Base-by-base conservation (phyloP, 2,888 invertebrate species). In the Pomacea canaliculata region DNA sequence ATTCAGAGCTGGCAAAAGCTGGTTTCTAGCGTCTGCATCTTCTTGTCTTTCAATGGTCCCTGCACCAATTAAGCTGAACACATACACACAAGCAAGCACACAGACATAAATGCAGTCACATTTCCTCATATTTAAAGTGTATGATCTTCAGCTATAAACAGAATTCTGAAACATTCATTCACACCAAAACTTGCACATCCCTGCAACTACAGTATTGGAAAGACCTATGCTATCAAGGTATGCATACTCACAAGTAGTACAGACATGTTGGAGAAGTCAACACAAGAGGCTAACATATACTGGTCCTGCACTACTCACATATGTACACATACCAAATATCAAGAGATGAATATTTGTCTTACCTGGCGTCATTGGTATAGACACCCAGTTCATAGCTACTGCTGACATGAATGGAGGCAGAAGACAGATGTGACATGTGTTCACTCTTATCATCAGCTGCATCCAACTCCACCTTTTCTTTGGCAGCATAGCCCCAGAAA, bases 401-500 rank as follows among this genome's bases (percentile, higher is more conserved):
- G 16, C 51, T 56, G 51, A 59, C 10, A 10, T n/a, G 48, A 16
- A 37, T 60, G 7, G 49, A 69, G 13, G 69, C 23, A 27, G 69
- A 68, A 0, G 23, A 16, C 69, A 23, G 27, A 16, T 46, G 10
- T 7, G 63, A 37, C 27, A 9, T 9, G n/a, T 48, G 60, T 13
- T 18, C 7, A 51, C 37, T 1, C 18, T 3, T 18, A 7, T 59
- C 62, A 69, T 46, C 68, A 12, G 46, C 10, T n/a, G 23, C 46
- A 27, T 19, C 73, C 65, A 71, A 12, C n/a, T 73, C 51, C 18
- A 56, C 23, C n/a, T 85, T 83, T 72, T 86, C 87, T 69, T 73
- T 73, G 76, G 81, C 83, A 67, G 86, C 85, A 59, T 80, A 78
- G 3, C 76, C 48, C 76, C 78, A 80, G 83, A 85, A 91, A 87